phyloP scores from a whole-genome alignment of 2,113 vertebrate species.

The Corythoichthys haematopterus region DNA sequence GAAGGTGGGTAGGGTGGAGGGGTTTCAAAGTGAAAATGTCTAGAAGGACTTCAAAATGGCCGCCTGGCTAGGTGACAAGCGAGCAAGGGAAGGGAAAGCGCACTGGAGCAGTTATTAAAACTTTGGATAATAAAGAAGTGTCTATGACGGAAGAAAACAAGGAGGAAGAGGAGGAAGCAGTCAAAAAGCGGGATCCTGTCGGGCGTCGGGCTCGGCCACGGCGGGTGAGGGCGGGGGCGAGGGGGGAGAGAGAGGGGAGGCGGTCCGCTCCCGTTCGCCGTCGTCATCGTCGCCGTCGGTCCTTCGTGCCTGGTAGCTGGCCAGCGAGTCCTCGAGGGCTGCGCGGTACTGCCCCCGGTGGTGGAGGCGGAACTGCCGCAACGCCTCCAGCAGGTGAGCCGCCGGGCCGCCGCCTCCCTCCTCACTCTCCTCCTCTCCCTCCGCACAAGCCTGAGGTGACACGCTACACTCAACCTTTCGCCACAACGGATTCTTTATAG shows the following conservation, averaged over 20 bases:
- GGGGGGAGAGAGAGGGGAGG: conserved; percentile 60
- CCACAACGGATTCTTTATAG: too few relatives aligned
- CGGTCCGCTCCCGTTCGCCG: conserved; percentile 36
- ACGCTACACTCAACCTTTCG: conserved; percentile 34
- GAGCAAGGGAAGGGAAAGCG: conserved; percentile 27
- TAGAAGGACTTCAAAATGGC: conserved; percentile 8
- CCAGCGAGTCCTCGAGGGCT: conserved; percentile 93
- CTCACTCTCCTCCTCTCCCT: conserved; percentile 79
- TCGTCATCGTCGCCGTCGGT: neutral
- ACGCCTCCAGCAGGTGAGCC: conserved; percentile 91
- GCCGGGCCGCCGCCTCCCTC: conserved; percentile 68
- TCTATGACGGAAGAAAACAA: conserved; percentile 35
- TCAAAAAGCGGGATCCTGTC: conserved; percentile 56
- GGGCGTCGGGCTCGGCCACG: conserved; percentile 52
- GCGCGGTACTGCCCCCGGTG: conserved; percentile 96
- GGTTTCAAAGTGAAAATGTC: conserved; percentile 40
- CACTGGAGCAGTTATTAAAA: conserved; percentile 42
- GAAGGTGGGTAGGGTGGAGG: neutral
- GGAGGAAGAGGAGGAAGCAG: conserved; percentile 34
- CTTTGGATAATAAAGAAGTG: neutral
- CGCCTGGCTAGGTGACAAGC: conserved; percentile 7
- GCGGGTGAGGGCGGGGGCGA: conserved; percentile 62
- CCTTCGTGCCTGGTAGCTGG: conserved; percentile 79
- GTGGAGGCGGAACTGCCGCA: conserved; percentile 95
- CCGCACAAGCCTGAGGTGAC: conserved; percentile 70